Evolutionary conservation across 2,888 invertebrate genomes (phyloP).

Genomic region (Orgyia antiqua): DNA sequence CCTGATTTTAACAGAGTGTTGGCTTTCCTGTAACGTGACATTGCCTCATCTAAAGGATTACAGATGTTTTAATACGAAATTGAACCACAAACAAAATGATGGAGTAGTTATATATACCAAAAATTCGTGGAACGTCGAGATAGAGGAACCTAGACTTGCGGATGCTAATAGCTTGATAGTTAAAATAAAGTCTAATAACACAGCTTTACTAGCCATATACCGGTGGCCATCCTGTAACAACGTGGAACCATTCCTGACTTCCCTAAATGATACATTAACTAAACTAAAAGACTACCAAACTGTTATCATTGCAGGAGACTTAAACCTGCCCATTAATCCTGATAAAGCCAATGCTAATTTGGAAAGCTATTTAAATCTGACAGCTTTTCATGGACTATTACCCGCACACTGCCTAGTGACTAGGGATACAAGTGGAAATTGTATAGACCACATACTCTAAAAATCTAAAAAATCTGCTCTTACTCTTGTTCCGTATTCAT

Average conservation of each 20-base stretch:
- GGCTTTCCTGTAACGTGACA: no score
- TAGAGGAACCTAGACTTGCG: not conserved
- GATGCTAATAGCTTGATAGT: not conserved
- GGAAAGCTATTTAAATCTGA: not conserved
- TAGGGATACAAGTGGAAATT: no score
- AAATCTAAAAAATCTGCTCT: no score
- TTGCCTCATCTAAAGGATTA: no score
- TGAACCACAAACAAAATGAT: not conserved
- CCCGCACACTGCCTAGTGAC: not conserved
- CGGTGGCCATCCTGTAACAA: not conserved
- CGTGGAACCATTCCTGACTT: not conserved
- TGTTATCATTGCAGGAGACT: not conserved
- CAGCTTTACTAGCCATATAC: not conserved
- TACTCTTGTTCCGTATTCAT: no score
- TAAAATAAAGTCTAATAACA: not conserved
- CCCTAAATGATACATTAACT: not conserved
- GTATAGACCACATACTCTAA: no score
- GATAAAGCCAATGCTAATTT: not conserved
- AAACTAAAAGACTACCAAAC: not conserved
- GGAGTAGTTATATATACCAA: not conserved
- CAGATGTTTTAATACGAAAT: no score
- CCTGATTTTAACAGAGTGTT: no score
- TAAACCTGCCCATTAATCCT: not conserved
- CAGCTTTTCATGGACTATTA: not conserved
- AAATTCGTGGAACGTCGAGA: no score